phyloP scores from a whole-genome alignment of 2,888 invertebrate genomes.

The Pandemis heparana region DNA sequence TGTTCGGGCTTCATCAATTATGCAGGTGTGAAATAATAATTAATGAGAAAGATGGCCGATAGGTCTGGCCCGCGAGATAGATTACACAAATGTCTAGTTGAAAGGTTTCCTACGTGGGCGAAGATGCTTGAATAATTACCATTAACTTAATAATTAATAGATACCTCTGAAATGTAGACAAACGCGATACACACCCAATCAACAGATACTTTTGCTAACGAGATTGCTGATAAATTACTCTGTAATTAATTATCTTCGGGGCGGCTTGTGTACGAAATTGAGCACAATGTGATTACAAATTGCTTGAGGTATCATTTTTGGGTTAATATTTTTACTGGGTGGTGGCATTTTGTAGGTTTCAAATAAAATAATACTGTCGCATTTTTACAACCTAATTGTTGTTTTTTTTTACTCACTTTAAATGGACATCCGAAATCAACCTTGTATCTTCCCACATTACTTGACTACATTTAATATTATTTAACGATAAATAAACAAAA shows the following conservation, averaged over 20 bases:
- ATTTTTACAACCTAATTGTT: no score
- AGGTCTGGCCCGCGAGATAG: slow-evolving; percentile 48
- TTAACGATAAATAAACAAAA: no score
- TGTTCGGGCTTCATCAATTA: slow-evolving; percentile 46
- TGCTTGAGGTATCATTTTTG: neutral
- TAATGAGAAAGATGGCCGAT: slow-evolving; percentile 48
- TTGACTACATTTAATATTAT: no score
- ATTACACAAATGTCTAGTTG: slow-evolving; percentile 51
- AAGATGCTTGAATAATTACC: slow-evolving; percentile 49
- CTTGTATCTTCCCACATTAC: no score
- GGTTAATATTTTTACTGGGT: neutral
- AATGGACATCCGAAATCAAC: no score
- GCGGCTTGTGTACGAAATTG: slow-evolving; percentile 28
- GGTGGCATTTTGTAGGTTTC: neutral
- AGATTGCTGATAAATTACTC: slow-evolving; percentile 41
- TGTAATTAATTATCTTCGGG: slow-evolving; percentile 38
- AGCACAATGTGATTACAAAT: slow-evolving; percentile 35
- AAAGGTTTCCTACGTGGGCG: slow-evolving; percentile 45
- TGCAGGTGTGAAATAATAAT: slow-evolving; percentile 49
- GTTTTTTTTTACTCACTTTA: no score
- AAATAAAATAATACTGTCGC: no score
- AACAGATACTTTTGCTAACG: slow-evolving; percentile 41
- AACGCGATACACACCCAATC: slow-evolving; percentile 40
- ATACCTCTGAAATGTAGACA: slow-evolving; percentile 43
- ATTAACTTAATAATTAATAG: slow-evolving; percentile 53